Evolutionary conservation across 2,888 invertebrate genomes (phyloP).

Genomic region (Melolontha melolontha): DNA sequence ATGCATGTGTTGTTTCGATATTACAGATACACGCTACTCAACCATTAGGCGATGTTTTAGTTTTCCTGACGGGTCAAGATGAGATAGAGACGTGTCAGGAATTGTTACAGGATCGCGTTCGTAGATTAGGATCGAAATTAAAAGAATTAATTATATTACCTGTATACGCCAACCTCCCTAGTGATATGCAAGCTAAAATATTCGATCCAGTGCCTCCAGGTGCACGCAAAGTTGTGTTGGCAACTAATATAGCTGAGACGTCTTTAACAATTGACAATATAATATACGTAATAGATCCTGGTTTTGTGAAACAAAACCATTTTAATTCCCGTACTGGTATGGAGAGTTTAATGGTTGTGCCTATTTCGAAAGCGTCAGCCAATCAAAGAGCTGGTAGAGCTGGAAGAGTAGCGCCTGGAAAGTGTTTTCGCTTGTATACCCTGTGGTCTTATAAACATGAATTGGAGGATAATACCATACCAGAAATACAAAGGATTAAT

Average conservation of each 20-base stretch:
- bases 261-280: conserved; percentile 99
- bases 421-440: conserved; percentile 98
- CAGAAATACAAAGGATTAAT: conserved; percentile 98
- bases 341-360: conserved; percentile 98
- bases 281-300: conserved; percentile 99
- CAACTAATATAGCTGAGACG: conserved; percentile 99
- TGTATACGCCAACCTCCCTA: conserved; percentile 97
- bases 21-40: conserved; percentile 99
- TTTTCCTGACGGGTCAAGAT: conserved; percentile 95
- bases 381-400: conserved; percentile 97
- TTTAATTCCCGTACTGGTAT: conserved; percentile 98
- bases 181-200: conserved; percentile 99
- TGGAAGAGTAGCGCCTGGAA: conserved; percentile 95
- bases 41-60: conserved; percentile 94
- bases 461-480: conserved; percentile 96
- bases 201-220: conserved; percentile 98
- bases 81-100: conserved; percentile 93
- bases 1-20: conserved; percentile 97
- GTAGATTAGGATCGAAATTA: conserved; percentile 92
- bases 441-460: conserved; percentile 99
- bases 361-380: conserved; percentile 97
- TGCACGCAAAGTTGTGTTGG: conserved; percentile 95
- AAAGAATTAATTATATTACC: conserved; percentile 93
- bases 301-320: conserved; percentile 98
- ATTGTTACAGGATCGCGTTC: conserved; percentile 88